These are phyloP conservation scores for Distichodus sexfasciatus DNA, from an alignment of 2,797 vertebrate genomes.

Conservation along the genomic window DNA sequence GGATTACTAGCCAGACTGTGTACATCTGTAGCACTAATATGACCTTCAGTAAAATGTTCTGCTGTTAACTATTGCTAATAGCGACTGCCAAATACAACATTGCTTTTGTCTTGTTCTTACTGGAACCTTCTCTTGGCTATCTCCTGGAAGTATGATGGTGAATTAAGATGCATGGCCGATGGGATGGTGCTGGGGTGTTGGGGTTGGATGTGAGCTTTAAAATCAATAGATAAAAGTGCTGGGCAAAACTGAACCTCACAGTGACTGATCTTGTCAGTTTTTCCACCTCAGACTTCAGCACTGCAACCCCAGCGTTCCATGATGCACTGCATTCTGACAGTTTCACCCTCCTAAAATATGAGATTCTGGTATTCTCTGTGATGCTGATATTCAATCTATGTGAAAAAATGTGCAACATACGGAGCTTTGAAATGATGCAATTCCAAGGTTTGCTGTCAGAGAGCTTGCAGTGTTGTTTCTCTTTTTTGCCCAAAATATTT, in stretches of 20 bases:
- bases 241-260: constrained; percentile 11
- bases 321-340: constrained; percentile 12
- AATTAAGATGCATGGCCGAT: constrained; percentile 7
- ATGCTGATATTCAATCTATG: too few species aligned
- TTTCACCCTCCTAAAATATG: constrained; percentile 8
- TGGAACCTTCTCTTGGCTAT: not conserved
- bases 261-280: not conserved
- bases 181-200: constrained; percentile 7
- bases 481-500: too few species aligned
- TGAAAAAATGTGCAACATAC: too few species aligned
- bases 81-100: not conserved
- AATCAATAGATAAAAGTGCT: constrained; percentile 26
- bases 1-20: too few species aligned
- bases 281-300: constrained; percentile 8
- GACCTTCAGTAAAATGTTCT: not conserved
- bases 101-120: not conserved
- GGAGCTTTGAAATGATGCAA: too few species aligned
- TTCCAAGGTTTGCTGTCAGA: too few species aligned
- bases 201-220: constrained; percentile 20
- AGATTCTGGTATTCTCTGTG: too few species aligned
- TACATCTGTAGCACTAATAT: too few species aligned
- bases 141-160: not conserved
- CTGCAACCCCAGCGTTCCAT: constrained; percentile 8
- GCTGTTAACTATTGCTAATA: not conserved
- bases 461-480: too few species aligned